These are phyloP conservation scores for Coccyzus lansbergi DNA, from an alignment of 2,797 vertebrate genomes.

Conservation along the genomic window DNA sequence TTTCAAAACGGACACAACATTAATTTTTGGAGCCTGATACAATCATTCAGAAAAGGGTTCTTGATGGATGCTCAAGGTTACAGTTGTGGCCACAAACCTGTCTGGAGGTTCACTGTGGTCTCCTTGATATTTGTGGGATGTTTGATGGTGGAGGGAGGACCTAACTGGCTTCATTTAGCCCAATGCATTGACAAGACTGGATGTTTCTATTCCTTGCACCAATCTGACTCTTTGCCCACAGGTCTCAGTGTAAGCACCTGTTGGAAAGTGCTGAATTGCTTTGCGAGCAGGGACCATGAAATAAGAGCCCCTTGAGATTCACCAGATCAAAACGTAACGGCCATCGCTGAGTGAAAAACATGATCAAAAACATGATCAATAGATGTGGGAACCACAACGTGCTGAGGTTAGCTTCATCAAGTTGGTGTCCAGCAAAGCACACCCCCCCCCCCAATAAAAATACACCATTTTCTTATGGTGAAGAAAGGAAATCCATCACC, in stretches of 20 bases:
- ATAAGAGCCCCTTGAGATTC: not conserved
- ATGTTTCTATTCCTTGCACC: not conserved
- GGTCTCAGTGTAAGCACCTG: not conserved
- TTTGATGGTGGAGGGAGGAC: rapidly evolving
- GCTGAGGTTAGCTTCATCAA: not conserved
- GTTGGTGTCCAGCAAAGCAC: not conserved
- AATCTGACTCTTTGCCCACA: rapidly evolving
- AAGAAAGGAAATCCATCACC: not conserved
- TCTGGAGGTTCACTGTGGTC: not conserved
- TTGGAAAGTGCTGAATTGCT: not conserved
- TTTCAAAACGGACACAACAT: not conserved
- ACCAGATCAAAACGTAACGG: not conserved
- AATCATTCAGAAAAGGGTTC: not conserved
- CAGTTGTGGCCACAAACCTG: not conserved
- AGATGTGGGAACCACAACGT: not conserved
- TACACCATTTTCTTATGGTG: rapidly evolving
- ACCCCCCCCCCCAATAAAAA: not conserved
- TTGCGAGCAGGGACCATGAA: not conserved
- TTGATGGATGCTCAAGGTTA: not conserved
- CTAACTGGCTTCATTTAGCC: not conserved
- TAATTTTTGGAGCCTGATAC: not conserved
- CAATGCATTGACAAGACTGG: not conserved
- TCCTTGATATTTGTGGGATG: not conserved
- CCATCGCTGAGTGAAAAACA: not conserved
- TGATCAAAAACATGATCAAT: not conserved